A percentile compares a stretch with the other conserved stretches of the same genome.
Evolutionary conservation across 2,797 vertebrate genomes (phyloP).

Genomic region (Dallia pectoralis): DNA sequence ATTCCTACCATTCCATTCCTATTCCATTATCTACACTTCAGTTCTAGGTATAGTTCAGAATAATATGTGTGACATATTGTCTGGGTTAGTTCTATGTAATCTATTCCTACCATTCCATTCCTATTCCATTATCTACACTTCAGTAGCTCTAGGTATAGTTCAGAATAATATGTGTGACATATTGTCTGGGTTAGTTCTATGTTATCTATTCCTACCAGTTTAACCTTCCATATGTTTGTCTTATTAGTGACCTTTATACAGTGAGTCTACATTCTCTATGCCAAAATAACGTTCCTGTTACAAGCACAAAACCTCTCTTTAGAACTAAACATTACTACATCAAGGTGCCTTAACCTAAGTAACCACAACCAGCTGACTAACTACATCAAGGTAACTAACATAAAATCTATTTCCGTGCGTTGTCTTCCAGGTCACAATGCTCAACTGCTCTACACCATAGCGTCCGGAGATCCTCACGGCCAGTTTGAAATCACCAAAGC

Average conservation of each 20-base stretch:
- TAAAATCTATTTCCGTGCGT: not conserved
- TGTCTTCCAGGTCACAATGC: conserved; percentile 82
- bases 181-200: not conserved
- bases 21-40: not conserved
- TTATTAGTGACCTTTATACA: not conserved
- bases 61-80: not conserved
- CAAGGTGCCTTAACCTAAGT: not conserved
- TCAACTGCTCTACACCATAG: conserved; percentile 82
- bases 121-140: not conserved
- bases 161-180: not conserved
- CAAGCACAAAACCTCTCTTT: not conserved
- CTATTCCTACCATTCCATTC: too few species aligned
- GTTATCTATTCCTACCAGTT: not conserved
- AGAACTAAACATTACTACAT: not conserved
- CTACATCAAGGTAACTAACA: not conserved
- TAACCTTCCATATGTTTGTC: not conserved
- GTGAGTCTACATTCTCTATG: not conserved
- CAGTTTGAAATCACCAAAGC: conserved; percentile 80
- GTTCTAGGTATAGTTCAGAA: not conserved
- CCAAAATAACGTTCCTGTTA: not conserved
- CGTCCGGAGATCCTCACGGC: conserved; percentile 84
- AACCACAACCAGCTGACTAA: not conserved
- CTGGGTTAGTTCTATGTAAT: too few species aligned
- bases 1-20: too few species aligned
- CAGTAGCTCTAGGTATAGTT: not conserved